Base-by-base conservation (phyloP, 2,797 vertebrate genomes). In the Darevskia mixta region DNA sequence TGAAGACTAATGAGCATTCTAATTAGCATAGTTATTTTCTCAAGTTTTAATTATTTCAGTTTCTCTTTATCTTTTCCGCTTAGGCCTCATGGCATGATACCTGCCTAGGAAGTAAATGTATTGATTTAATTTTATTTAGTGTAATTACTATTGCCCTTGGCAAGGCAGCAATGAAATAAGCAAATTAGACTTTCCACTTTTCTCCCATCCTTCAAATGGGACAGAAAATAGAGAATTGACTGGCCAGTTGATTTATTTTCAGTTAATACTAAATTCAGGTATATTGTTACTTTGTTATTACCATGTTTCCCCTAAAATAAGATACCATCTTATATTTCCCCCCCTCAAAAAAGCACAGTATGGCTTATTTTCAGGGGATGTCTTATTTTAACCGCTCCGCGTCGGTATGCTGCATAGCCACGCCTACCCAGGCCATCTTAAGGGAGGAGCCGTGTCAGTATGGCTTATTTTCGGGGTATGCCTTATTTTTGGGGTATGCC, bases 11-110 rank as follows among this genome's bases (percentile, higher is more conserved):
- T 55, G 69, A 90, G 69, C 58, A 81, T 76, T 81, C 58, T 84
- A 90, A 87, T 81, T 87, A 85, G 77, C 82, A 80, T 87, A 61
- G 38, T 85, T 66, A 2, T 86, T 82, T 61, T 90, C 75, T 10
- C 43, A 88, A 90, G 69, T 7, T 5, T 27, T 92, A 49, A 49
- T 90, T 93, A 90, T 88, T 86, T 78, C 91, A 90, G 64, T n/a
- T 87, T 79, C 82, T 88, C 87, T 93, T 83, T 92, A 87, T 87
- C 87, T 92, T 89, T 91, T 43, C 55, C 10, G 49, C 90, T 91
- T 76, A 23, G 82, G 71, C 18, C 29, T 76, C 67, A 8, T 90
- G 43, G 72, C 82, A 43, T 71, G 82, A 38, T 94, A 90, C 81
- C 32, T 92, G 82, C 79, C 76, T 82, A 86, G 79, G 49, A 92